Conservation (phyloP, 92 coral and sea anemone genomes). For the Porites evermanni region DNA sequence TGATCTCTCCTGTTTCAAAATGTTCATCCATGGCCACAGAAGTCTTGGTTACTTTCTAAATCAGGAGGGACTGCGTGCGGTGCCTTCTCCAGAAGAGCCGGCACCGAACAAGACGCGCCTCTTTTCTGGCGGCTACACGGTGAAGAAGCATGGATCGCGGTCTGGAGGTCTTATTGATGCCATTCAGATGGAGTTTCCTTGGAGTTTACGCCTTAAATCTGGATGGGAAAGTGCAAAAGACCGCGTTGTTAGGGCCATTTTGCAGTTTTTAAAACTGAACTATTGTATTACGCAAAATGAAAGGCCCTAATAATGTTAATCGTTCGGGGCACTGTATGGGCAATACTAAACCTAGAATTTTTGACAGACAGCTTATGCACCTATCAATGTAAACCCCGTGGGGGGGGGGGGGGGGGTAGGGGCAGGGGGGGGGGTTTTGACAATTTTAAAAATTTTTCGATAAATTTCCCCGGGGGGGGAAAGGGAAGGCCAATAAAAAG, state of each 20-base stretch:
- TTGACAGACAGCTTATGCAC: too few relatives aligned
- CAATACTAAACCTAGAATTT: too few relatives aligned
- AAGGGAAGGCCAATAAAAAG: too few relatives aligned
- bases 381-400: too few relatives aligned
- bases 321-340: too few relatives aligned
- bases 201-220: background rate
- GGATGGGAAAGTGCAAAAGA: background rate
- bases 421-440: too few relatives aligned
- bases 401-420: too few relatives aligned
- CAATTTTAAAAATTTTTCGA: too few relatives aligned
- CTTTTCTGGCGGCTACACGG: constrained; percentile 42
- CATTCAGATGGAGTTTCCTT: constrained; percentile 35
- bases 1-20: constrained; percentile 10
- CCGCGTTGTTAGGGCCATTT: background rate
- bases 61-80: background rate
- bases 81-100: constrained; percentile 22
- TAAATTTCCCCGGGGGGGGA: too few relatives aligned
- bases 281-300: background rate
- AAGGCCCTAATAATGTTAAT: too few relatives aligned
- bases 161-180: constrained; percentile 32
- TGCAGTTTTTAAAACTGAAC: background rate
- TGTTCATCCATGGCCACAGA: background rate
- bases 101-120: background rate
- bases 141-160: constrained; percentile 24
- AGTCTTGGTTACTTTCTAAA: constrained; percentile 35